Evolutionary conservation across 1,140 invertebrate species (phyloP).

Genomic region (Drosophila athabasca): DNA sequence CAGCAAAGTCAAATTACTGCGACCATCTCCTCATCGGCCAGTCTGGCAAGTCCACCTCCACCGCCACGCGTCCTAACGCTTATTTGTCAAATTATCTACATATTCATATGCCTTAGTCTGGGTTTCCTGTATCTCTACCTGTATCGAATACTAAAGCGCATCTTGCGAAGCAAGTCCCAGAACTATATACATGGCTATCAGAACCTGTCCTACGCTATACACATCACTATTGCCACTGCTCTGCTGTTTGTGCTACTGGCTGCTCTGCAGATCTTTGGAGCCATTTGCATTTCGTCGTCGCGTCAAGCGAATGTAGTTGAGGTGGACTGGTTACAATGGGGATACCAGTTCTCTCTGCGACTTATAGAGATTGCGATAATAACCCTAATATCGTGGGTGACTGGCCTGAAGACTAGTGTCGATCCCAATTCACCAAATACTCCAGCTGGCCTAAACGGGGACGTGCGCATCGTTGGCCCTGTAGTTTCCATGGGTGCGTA

Average conservation of each 20-base stretch:
- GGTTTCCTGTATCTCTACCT: constrained; percentile 93
- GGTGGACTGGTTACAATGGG: constrained; percentile 93
- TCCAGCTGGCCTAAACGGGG: constrained; percentile 39
- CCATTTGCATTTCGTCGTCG: constrained; percentile 84
- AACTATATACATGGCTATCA: constrained; percentile 88
- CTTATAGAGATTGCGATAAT: constrained; percentile 93
- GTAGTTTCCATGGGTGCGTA: constrained; percentile 19
- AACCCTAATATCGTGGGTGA: constrained; percentile 91
- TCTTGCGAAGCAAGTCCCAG: constrained; percentile 87
- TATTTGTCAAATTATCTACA: constrained; percentile 92
- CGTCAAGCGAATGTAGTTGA: constrained; percentile 66
- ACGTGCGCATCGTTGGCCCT: constrained; percentile 35
- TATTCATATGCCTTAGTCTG: constrained; percentile 90
- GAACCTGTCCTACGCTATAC: constrained; percentile 91
- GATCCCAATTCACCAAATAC: constrained; percentile 38
- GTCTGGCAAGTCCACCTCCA: constrained; percentile 46
- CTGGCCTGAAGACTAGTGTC: constrained; percentile 87
- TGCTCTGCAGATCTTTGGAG: constrained; percentile 91
- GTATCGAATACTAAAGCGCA: constrained; percentile 88
- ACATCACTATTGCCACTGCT: constrained; percentile 93
- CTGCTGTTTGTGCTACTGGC: constrained; percentile 92
- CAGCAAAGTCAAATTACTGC: constrained; percentile 25
- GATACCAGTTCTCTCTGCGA: constrained; percentile 92
- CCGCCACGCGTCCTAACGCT: constrained; percentile 87
- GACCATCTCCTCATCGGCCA: constrained; percentile 23